Percentiles rank a stretch among this genome's conserved stretches.
Evolutionary conservation across 2,888 invertebrate genomes (phyloP).

Genomic region (Bombylius major): DNA sequence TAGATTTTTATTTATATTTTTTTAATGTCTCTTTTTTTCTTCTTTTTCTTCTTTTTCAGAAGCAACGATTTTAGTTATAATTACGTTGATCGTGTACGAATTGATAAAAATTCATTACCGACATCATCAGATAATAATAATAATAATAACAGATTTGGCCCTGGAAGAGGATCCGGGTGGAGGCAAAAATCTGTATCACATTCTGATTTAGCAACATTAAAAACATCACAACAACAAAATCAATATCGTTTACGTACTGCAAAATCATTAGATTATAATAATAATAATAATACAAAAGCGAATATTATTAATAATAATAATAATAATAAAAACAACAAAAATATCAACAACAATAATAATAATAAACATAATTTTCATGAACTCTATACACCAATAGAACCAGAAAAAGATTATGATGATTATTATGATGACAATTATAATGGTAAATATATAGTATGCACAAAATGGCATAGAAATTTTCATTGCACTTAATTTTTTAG

Average conservation of each 20-base stretch:
- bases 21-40: too few relatives aligned
- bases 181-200: constrained; percentile 38
- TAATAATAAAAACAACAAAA: background rate
- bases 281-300: constrained; percentile 19
- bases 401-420: constrained; percentile 24
- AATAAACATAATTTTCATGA: constrained; percentile 31
- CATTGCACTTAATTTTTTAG: too few relatives aligned
- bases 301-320: constrained; percentile 7
- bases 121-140: constrained; percentile 3
- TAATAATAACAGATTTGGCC: constrained; percentile 21
- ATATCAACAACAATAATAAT: constrained; percentile 20
- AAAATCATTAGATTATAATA: constrained; percentile 29
- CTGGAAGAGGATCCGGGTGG: constrained; percentile 34
- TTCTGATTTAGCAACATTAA: constrained; percentile 40
- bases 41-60: background rate
- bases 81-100: constrained; percentile 37
- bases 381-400: constrained; percentile 33
- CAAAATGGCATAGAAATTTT: background rate
- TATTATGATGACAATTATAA: constrained; percentile 6
- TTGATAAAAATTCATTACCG: constrained; percentile 23
- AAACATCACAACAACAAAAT: background rate
- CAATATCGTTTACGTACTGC: constrained; percentile 26
- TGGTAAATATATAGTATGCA: constrained; percentile 2
- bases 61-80: constrained; percentile 32
- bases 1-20: too few relatives aligned